Base-by-base conservation (phyloP, 2,797 vertebrate species). In the Trachurus trachurus region DNA sequence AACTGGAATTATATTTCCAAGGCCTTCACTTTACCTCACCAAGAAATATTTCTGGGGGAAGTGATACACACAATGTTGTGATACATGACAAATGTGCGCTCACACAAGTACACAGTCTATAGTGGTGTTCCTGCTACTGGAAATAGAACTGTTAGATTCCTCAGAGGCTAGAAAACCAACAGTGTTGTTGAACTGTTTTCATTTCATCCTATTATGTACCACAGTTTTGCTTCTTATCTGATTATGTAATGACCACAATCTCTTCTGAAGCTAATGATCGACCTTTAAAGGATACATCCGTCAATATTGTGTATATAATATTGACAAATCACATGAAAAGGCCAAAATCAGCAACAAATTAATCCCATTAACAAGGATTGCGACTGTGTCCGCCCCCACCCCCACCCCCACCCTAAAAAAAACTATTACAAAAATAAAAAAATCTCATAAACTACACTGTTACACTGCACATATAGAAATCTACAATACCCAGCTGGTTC, bases 111-210 rank as follows among this genome's bases (percentile, higher is more conserved):
- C 26, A 26, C 42, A 50, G 40, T 60, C 40, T 64, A 19, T 39
- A 12, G 15, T 42, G 11, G 26, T 26, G 26, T 52, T 71, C 17
- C 29, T 26, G 31, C 68, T 66, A 9, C 40, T 44, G 56, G 16
- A 74, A 61, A 74, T 31, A 31, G 19, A 21, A 57, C 47, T 12
- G 47, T 70, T 71, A 76, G 54, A 54, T 66, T 53, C 12, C 45
- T 64, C 37, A 44, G 40, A 72, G 53, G 44, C 60, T 40, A 4
- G 2, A 50, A 45, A 54, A 29, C 34, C 50, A 26, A 5, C 22
- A 7, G 17, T 47, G 8, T 39, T 69, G 29, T 39, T 22, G 16
- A 70, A 26, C 56, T 16, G 34, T 11, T 57, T 45, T 22, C 16
- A 12, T 17, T 54, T 76, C 52, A 63, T 1, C 9, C 57, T 1